These are phyloP conservation scores for Alexandromys fortis DNA, from an alignment of 2,113 vertebrate genomes.

Conservation along the genomic window DNA sequence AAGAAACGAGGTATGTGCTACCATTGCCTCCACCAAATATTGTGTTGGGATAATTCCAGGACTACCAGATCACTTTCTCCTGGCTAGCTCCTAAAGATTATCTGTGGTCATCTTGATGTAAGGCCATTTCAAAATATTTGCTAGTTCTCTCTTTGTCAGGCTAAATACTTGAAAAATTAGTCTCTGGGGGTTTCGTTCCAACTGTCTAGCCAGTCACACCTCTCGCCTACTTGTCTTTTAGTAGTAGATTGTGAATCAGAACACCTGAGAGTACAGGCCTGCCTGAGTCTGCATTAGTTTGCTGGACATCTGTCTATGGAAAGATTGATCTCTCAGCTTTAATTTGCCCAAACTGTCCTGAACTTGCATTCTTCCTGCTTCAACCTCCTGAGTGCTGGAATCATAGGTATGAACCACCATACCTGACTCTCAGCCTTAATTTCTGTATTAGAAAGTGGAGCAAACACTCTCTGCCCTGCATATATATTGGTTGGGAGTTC, in stretches of 20 bases:
- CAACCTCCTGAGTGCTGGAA: neutral
- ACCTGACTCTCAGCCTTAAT: neutral
- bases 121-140: neutral
- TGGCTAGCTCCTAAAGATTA: neutral
- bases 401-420: neutral
- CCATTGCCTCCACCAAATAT: neutral
- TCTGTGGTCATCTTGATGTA: neutral
- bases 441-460: neutral
- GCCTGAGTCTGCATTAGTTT: neutral
- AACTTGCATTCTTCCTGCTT: neutral
- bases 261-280: neutral
- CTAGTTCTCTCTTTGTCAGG: neutral
- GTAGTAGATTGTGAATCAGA: constrained; percentile 1
- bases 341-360: neutral
- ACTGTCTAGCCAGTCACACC: neutral
- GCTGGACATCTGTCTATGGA: neutral
- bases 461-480: neutral
- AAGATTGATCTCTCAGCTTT: neutral
- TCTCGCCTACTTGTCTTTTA: neutral
- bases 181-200: neutral
- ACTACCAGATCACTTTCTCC: neutral
- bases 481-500: neutral
- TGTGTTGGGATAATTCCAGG: neutral
- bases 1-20: neutral
- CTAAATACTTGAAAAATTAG: constrained; percentile 11